Conservation (phyloP, 2,888 invertebrate genomes). For the Miltochrista miniata region DNA sequence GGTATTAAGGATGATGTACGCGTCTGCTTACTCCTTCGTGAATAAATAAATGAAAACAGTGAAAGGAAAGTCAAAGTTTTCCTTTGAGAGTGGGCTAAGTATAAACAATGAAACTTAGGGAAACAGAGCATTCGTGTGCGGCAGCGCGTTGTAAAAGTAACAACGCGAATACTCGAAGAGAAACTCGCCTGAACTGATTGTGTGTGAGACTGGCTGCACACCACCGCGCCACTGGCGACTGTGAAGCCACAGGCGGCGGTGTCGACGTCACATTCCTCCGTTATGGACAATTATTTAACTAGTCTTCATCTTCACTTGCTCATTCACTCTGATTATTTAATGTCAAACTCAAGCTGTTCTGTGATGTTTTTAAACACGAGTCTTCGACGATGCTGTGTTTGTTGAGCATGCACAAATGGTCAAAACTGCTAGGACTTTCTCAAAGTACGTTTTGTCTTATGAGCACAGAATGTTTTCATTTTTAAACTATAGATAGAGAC, state of each 20-base stretch:
- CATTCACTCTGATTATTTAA: constrained; percentile 35
- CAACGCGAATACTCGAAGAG: constrained; percentile 81
- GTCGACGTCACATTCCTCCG: constrained; percentile 67
- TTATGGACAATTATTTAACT: constrained; percentile 59
- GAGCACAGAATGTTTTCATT: neutral
- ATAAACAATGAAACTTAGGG: constrained; percentile 77
- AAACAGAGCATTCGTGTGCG: constrained; percentile 82
- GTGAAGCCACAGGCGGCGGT: neutral
- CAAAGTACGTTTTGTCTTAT: neutral
- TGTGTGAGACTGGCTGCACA: constrained; percentile 37
- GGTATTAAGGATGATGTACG: too few relatives aligned
- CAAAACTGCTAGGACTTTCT: neutral
- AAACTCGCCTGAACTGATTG: constrained; percentile 80
- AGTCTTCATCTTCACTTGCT: constrained; percentile 38
- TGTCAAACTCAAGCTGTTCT: constrained; percentile 21
- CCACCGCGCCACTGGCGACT: constrained; percentile 5
- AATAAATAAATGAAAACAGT: constrained; percentile 31
- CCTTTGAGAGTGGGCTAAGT: constrained; percentile 50
- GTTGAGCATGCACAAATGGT: too few relatives aligned
- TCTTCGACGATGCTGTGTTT: neutral
- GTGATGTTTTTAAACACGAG: constrained; percentile 3
- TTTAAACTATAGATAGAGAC: too few relatives aligned
- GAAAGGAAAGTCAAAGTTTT: constrained; percentile 77
- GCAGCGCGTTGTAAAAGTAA: constrained; percentile 82
- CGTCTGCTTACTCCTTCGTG: too few relatives aligned